These are phyloP conservation scores for Amiota communis DNA, from an alignment of 2,888 invertebrate genomes.

Conservation along the genomic window DNA sequence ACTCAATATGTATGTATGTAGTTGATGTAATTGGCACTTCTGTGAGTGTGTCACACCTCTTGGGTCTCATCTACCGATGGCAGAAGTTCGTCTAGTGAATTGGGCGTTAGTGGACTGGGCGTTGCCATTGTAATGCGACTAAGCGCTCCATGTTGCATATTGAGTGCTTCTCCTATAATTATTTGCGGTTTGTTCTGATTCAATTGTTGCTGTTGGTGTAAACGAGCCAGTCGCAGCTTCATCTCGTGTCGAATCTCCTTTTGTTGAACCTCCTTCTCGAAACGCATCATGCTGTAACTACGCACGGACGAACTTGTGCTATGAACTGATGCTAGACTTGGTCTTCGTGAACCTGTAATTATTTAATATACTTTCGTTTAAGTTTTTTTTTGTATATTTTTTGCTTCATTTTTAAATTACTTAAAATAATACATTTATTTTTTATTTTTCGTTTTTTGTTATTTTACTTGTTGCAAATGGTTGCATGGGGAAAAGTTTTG, in stretches of 20 bases:
- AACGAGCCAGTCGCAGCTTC: conserved; percentile 82
- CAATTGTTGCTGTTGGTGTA: conserved; percentile 76
- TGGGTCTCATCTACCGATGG: conserved; percentile 86
- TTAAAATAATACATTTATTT: not conserved
- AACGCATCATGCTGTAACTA: conserved; percentile 86
- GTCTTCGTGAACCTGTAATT: conserved; percentile 86
- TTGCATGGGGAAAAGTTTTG: conserved; percentile 7
- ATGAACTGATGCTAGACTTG: conserved; percentile 89
- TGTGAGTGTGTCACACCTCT: conserved; percentile 75
- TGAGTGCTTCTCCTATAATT: conserved; percentile 73
- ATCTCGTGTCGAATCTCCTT: conserved; percentile 85
- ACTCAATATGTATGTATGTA: no score
- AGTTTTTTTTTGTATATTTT: not conserved
- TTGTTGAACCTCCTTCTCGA: conserved; percentile 86
- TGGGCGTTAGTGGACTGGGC: conserved; percentile 86
- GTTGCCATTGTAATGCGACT: conserved; percentile 73
- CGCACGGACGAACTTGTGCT: conserved; percentile 87
- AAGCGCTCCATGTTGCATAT: conserved; percentile 61
- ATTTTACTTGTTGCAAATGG: not conserved
- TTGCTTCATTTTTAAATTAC: not conserved
- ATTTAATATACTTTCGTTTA: not conserved
- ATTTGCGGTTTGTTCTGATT: conserved; percentile 75
- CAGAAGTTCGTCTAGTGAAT: conserved; percentile 87
- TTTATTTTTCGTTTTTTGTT: not conserved
- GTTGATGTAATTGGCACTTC: no score